Evolutionary conservation across 2,113 vertebrate species (phyloP).

Genomic region (Macrotus californicus): DNA sequence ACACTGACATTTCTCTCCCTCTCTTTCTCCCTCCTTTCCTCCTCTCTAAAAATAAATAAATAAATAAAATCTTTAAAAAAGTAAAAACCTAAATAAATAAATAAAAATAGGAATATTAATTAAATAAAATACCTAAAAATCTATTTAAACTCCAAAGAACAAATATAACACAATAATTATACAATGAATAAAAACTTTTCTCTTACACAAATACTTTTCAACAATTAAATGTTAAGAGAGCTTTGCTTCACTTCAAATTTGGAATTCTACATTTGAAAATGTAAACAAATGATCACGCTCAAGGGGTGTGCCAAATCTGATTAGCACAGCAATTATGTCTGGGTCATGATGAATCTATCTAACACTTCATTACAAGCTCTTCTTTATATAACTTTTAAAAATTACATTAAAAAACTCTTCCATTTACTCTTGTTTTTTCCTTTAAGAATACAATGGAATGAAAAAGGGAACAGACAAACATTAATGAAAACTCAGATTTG

Average conservation of each 20-base stretch:
- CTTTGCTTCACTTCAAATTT: neutral
- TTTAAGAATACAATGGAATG: neutral
- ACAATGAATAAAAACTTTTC: neutral
- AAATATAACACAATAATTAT: neutral
- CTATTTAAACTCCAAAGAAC: neutral
- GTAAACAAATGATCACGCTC: neutral
- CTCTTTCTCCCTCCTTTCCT: too few relatives aligned
- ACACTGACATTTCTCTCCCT: too few relatives aligned
- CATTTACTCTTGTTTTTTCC: constrained; percentile 1
- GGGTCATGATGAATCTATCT: neutral
- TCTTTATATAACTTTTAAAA: neutral
- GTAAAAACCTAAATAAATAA: too few relatives aligned
- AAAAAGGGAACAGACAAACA: constrained; percentile 22
- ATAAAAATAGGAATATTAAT: neutral
- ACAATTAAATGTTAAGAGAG: neutral
- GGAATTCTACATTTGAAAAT: neutral
- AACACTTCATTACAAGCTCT: neutral
- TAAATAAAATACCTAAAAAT: neutral
- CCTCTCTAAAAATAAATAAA: too few relatives aligned
- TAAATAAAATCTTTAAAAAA: too few relatives aligned
- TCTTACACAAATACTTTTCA: neutral
- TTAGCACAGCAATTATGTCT: neutral
- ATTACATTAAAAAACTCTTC: neutral
- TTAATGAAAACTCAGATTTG: constrained; percentile 33
- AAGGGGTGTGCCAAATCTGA: neutral